Evolutionary conservation across 1,140 invertebrate species (phyloP).

Genomic region (Ceratitis capitata): DNA sequence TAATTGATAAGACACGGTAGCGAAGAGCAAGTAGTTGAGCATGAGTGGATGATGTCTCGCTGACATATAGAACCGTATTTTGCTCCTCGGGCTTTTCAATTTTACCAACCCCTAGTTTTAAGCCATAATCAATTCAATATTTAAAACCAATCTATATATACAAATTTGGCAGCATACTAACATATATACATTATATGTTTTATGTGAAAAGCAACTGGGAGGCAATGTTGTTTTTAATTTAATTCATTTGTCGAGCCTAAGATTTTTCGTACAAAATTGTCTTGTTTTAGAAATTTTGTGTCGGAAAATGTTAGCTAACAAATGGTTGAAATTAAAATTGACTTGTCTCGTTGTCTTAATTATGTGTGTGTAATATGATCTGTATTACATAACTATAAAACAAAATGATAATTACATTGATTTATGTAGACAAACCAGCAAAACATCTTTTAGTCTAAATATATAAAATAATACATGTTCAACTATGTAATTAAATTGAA

Average conservation of each 20-base stretch:
- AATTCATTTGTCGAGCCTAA: not conserved
- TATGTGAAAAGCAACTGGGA: not conserved
- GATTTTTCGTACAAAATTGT: not conserved
- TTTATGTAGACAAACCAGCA: constrained; percentile 1
- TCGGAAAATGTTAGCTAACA: not conserved
- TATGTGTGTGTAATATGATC: constrained; percentile 3
- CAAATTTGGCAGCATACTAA: not conserved
- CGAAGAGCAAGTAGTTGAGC: not conserved
- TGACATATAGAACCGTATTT: not conserved
- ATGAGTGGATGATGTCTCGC: not conserved
- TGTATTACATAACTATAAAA: constrained; percentile 11
- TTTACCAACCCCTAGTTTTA: not conserved
- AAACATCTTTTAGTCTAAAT: not conserved
- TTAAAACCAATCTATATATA: not conserved
- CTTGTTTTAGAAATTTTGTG: not conserved
- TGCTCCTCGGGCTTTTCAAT: not conserved
- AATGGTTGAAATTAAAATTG: not conserved
- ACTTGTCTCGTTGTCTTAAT: not conserved
- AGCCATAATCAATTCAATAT: not conserved
- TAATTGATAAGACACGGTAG: not conserved
- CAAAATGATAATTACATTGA: not conserved
- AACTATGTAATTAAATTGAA: constrained; percentile 24
- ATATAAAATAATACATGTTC: constrained; percentile 30
- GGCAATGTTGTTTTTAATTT: not conserved
- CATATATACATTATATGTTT: constrained; percentile 25